Evolutionary conservation across 2,888 invertebrate genomes (phyloP), one percentile per base, ranked within the genome.

Genomic region (Cinara cedri): DNA sequence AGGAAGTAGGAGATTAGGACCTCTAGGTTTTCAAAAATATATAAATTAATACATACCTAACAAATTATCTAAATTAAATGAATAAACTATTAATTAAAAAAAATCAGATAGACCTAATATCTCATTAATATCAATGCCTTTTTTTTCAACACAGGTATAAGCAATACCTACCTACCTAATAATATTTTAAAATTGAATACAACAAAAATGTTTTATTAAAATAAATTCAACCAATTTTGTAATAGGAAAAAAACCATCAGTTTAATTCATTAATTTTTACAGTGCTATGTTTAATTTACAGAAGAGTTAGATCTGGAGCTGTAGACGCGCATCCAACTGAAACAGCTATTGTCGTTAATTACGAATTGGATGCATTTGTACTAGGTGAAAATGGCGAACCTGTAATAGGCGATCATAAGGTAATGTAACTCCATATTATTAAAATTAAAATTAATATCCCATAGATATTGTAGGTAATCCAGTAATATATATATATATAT

Each of bases 241-340:
- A n/a, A 42, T 1, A 42, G 6, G 10, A 13, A 19, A 11, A 19
- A 13, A 11, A 63, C 8, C 19, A 42, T 42, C 4, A 42, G 11
- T 3, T 51, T 51, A 51, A 16, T 3, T 3, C 6, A 3, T 51
- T 51, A 6, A 14, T 51, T 10, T 10, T 49, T 49, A 51, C 21
- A 0, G 9, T 57, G 6, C 13, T 9, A 3, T 19, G 10, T 21
- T 44, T 19, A 2, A 19, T n/a, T 63, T 6, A 51, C 87, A 91
- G 91, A 83, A 90, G 91, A 85, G 90, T 92, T 83, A 90, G 90
- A 87, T 91, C 93, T 81, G 93, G 93, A 71, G 90, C 90, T 81
- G 89, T 96, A 82, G 95, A 96, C 87, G 95, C 95, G 21, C 96
- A 96, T 88, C 95, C 95, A 13, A 92, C 92, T 72, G 92, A 95